Percentiles rank a stretch among this genome's conserved stretches.
These are phyloP conservation scores for Phyllostomus hastatus DNA, from an alignment of 2,113 vertebrate species.

Conservation along the genomic window DNA sequence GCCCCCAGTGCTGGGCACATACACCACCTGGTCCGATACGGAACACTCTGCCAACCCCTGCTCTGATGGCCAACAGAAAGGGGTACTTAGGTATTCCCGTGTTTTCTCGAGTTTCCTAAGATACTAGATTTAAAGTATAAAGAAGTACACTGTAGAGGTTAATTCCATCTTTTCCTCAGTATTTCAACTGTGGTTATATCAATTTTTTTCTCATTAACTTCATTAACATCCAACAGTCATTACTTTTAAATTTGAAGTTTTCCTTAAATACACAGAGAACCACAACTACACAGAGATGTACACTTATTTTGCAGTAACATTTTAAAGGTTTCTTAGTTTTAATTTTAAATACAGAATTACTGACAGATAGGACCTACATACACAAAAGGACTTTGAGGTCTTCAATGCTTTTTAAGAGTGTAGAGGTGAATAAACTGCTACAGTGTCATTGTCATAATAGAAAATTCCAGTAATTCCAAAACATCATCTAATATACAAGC, in stretches of 20 bases:
- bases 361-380: background rate
- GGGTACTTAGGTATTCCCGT: background rate
- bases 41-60: background rate
- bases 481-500: background rate
- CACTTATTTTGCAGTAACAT: background rate
- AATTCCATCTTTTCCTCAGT: background rate
- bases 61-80: background rate
- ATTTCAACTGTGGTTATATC: background rate
- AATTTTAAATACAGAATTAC: background rate
- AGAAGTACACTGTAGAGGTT: background rate
- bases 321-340: background rate
- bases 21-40: background rate
- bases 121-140: background rate
- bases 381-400: background rate
- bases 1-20: background rate
- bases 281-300: background rate
- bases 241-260: background rate
- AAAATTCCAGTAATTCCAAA: background rate
- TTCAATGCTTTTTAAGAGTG: background rate
- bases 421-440: background rate
- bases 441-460: background rate
- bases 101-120: background rate
- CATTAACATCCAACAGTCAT: background rate
- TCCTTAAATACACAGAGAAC: background rate
- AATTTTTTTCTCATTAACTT: background rate